These are phyloP conservation scores for Epinephelus fuscoguttatus DNA, from an alignment of 2,113 vertebrate genomes.

Conservation along the genomic window DNA sequence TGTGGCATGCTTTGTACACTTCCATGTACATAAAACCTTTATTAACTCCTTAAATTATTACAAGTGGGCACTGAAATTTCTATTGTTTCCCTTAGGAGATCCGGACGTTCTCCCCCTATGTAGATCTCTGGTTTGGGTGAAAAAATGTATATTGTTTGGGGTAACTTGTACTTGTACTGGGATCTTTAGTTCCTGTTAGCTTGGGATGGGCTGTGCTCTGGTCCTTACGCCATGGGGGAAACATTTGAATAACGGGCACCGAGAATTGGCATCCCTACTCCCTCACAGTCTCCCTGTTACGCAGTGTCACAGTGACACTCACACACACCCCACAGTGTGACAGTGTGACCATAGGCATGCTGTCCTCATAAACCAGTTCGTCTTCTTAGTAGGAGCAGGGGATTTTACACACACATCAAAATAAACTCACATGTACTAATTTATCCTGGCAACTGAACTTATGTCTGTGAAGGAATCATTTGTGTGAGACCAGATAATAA, in stretches of 20 bases:
- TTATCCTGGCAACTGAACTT: neutral
- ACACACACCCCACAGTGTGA: constrained; percentile 3
- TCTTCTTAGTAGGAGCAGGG: neutral
- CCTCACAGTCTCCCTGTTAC: constrained; percentile 20
- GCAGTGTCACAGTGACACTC: constrained; percentile 3
- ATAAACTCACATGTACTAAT: neutral
- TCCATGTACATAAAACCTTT: constrained; percentile 30
- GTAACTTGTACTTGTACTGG: neutral
- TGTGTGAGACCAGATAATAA: neutral
- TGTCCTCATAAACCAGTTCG: neutral
- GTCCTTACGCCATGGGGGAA: constrained; percentile 48
- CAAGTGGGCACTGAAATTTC: neutral
- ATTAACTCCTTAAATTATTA: constrained; percentile 26
- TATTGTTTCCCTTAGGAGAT: neutral
- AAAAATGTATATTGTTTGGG: neutral
- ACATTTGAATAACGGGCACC: constrained; percentile 63
- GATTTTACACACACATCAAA: neutral
- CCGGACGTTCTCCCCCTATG: neutral
- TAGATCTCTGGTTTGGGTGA: constrained; percentile 10
- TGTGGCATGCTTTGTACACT: constrained; percentile 49
- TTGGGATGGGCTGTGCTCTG: constrained; percentile 67
- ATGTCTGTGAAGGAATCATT: constrained; percentile 1
- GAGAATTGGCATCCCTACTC: constrained; percentile 39
- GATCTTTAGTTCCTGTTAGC: constrained; percentile 11
- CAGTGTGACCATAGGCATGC: neutral